A percentile compares a stretch with the other conserved stretches of the same genome.
These are phyloP conservation scores for Diplosoma virens DNA, from an alignment of 23 tunicate species.

Conservation along the genomic window DNA sequence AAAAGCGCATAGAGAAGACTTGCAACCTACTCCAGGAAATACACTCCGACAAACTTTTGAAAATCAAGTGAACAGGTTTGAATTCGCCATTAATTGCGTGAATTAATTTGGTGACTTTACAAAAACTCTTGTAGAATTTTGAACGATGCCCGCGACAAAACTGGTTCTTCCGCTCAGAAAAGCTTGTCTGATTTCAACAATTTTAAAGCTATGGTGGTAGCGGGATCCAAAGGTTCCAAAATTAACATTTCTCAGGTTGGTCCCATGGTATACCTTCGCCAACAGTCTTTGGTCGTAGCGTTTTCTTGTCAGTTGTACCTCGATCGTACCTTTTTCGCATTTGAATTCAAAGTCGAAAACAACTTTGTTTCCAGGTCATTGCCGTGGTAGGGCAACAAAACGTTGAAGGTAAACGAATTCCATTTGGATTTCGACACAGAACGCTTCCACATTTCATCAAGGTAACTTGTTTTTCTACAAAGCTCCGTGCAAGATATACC, in stretches of 20 bases:
- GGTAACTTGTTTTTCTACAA: conserved; percentile 4
- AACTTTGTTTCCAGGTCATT: conserved; percentile 57
- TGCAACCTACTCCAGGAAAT: conserved; percentile 99
- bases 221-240: conserved; percentile 99
- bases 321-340: background rate
- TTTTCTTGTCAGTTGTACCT: too few relatives aligned
- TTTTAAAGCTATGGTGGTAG: conserved; percentile 99
- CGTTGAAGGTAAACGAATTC: conserved; percentile 99
- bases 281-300: too few relatives aligned
- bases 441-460: conserved; percentile 99
- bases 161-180: conserved; percentile 98
- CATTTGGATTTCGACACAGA: conserved; percentile 96
- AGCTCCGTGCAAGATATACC: background rate
- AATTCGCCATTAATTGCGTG: background rate
- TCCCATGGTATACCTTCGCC: background rate
- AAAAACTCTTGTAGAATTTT: conserved; percentile 69
- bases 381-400: conserved; percentile 99
- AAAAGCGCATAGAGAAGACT: conserved; percentile 97
- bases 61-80: conserved; percentile 97
- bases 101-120: too few relatives aligned
- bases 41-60: conserved; percentile 96
- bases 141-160: conserved; percentile 99
- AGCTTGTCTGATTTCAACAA: conserved; percentile 98
- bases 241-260: conserved; percentile 98
- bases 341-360: background rate